Conservation (phyloP, 2,797 vertebrate genomes). For the Siniperca scherzeri region DNA sequence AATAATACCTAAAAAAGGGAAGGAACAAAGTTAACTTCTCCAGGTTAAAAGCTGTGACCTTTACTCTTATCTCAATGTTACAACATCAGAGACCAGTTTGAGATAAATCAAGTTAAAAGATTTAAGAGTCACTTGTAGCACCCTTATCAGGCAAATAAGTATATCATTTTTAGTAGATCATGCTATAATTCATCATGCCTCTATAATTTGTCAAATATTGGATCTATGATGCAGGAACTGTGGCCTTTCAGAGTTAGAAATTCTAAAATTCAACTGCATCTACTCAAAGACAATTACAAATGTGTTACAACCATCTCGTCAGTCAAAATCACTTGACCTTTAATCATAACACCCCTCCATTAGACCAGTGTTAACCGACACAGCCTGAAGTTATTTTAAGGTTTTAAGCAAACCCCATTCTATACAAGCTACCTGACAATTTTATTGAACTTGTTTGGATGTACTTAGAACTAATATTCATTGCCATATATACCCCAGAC, state of each 20-base stretch:
- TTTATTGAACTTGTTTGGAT: no score
- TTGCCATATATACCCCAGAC: neutral
- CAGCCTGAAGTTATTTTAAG: neutral
- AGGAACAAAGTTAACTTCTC: neutral
- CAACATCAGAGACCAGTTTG: neutral
- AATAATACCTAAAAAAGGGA: conserved; percentile 91
- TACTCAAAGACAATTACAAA: neutral
- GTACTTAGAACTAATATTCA: no score
- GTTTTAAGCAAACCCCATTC: no score
- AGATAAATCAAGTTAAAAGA: neutral
- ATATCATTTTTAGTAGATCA: neutral
- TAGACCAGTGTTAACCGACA: neutral
- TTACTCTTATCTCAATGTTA: neutral
- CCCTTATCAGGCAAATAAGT: neutral
- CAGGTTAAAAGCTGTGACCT: neutral
- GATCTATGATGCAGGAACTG: neutral
- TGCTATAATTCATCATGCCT: no score
- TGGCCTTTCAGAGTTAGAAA: neutral
- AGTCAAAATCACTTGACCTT: neutral
- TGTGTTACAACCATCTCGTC: neutral
- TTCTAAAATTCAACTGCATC: neutral
- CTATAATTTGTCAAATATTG: no score
- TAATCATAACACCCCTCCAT: neutral
- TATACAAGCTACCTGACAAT: no score
- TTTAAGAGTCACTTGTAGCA: neutral